These are phyloP conservation scores for Pelecanoides urinatrix DNA, from an alignment of 2,113 vertebrate species.

Conservation along the genomic window DNA sequence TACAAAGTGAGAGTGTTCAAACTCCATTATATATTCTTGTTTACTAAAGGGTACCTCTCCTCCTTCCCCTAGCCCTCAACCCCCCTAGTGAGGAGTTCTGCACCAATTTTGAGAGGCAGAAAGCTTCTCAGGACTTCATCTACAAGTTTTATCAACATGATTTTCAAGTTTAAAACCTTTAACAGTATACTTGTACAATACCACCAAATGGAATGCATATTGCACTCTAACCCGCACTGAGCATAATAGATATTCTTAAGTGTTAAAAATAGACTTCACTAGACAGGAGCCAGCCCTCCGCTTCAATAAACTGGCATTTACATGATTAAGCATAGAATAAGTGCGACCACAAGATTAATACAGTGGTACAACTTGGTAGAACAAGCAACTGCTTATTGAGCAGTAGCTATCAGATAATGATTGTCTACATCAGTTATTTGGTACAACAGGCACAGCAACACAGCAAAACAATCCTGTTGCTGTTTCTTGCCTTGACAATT, in stretches of 20 bases:
- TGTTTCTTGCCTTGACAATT: constrained; percentile 35
- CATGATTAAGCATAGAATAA: neutral
- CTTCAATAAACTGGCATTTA: neutral
- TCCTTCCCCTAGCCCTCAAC: neutral
- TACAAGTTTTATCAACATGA: neutral
- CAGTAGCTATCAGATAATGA: neutral
- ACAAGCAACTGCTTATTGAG: neutral
- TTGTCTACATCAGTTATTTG: constrained; percentile 62
- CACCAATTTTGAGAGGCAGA: neutral
- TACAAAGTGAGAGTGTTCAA: neutral
- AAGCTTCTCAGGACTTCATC: neutral
- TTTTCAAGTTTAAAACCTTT: constrained; percentile 22
- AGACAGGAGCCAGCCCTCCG: constrained; percentile 41
- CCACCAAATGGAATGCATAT: neutral
- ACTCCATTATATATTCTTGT: neutral
- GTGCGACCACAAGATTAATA: neutral
- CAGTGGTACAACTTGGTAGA: neutral
- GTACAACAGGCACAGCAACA: constrained; percentile 22
- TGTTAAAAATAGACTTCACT: constrained; percentile 27
- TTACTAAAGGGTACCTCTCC: neutral
- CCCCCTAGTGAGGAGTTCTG: neutral
- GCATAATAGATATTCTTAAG: neutral
- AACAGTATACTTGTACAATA: neutral
- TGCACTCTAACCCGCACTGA: neutral
- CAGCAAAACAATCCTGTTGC: neutral